Evolutionary conservation across 1,140 invertebrate species (phyloP), one percentile per base, ranked within the genome.

Genomic region (Drosophila aff.): DNA sequence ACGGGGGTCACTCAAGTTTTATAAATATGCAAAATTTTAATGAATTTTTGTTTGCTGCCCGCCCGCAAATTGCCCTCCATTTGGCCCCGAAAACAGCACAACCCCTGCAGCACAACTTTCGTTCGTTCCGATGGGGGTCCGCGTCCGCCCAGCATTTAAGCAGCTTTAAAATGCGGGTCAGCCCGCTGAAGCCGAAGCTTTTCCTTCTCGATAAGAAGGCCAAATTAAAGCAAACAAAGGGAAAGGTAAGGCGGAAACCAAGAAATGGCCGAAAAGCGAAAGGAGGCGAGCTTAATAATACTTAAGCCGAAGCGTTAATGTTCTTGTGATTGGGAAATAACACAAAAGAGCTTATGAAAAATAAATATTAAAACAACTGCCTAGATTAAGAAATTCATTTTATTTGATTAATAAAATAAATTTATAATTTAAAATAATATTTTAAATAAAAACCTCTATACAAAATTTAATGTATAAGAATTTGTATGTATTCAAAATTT

Each of bases 11-110:
- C 79, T 89, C 67, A 81, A 90, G 81, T 85, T 89, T 86, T 84
- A 85, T 81, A 89, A 90, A 90, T 89, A 89, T 89, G 81, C 85
- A 89, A 89, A 89, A 89, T 89, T 89, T 89, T 89, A 89, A 89
- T 89, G 85, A 89, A 89, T 89, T 89, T 89, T 89, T 85, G 81
- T 89, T 85, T 84, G 62, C 60, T 49, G 43, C 65, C 68, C 52
- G 47, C 57, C 66, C 55, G 43, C 67, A 65, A 61, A 46, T 52
- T 47, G 61, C 47, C 47, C 50, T 23, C 55, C 62, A 55, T 49
- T 69, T 43, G 23, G 9, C 31, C 60, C 36, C 47, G 11, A 49
- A 62, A 26, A 31, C 47, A 57, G 28, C 43, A 15, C 23, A 28
- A 41, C 28, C 65, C 31, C 38, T 8, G 47, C 67, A 41, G 50